Conservation (phyloP, 2,113 vertebrate genomes). For the Mesitornis unicolor region DNA sequence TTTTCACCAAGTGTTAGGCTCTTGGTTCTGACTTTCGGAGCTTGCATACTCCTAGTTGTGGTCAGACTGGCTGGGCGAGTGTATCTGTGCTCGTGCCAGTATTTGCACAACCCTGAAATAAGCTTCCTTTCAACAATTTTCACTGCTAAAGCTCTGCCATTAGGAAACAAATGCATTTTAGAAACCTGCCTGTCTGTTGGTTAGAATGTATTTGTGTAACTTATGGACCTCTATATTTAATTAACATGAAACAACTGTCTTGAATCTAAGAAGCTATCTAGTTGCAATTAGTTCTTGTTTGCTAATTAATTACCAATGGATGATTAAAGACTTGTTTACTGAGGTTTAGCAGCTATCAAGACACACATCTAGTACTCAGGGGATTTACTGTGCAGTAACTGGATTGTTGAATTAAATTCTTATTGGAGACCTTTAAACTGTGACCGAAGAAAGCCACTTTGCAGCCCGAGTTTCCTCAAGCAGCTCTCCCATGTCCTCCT, state of each 20-base stretch:
- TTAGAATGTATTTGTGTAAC: not conserved
- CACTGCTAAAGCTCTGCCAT: not conserved
- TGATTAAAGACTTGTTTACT: slow-evolving; percentile 64
- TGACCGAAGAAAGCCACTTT: not conserved
- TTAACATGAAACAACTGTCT: not conserved
- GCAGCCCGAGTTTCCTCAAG: not conserved
- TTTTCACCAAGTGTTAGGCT: not conserved
- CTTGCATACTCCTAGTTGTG: not conserved
- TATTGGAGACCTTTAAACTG: slow-evolving; percentile 34
- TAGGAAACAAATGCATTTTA: not conserved
- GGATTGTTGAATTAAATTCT: slow-evolving; percentile 56
- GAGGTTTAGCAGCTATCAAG: slow-evolving; percentile 57
- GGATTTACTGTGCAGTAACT: slow-evolving; percentile 29
- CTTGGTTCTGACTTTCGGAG: not conserved
- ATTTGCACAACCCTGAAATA: not conserved
- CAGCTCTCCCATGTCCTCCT: not conserved
- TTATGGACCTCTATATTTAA: slow-evolving; percentile 11
- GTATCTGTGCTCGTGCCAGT: not conserved
- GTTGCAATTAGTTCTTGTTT: slow-evolving; percentile 65
- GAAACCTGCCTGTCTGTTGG: not conserved
- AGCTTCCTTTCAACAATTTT: not conserved
- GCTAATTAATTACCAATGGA: slow-evolving; percentile 63
- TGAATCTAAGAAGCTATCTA: slow-evolving; percentile 47
- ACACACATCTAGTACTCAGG: slow-evolving; percentile 40
- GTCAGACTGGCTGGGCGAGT: not conserved